Evolutionary conservation across 2,888 invertebrate genomes (phyloP).

Genomic region (Erebia aethiops): DNA sequence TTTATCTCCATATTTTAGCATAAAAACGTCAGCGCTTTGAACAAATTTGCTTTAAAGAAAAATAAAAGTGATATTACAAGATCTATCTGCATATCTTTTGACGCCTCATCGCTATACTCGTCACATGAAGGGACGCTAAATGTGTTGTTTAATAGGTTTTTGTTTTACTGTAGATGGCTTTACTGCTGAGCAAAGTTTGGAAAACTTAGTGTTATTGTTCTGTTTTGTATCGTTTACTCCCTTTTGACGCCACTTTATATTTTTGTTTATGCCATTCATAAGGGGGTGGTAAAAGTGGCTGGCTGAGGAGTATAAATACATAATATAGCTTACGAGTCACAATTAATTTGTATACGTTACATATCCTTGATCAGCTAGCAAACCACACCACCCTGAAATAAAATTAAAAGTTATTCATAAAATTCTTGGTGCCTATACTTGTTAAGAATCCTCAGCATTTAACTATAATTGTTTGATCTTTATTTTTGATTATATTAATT

Average conservation of each 20-base stretch:
- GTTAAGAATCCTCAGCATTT: too few species aligned
- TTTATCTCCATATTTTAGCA: slow-evolving; percentile 80
- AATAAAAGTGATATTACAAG: slow-evolving; percentile 62
- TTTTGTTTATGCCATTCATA: background rate
- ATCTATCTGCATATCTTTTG: slow-evolving; percentile 74
- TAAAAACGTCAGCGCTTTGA: slow-evolving; percentile 71
- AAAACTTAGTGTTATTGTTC: slow-evolving; percentile 28
- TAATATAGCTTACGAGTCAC: too few species aligned
- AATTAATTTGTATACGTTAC: too few species aligned
- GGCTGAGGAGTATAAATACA: too few species aligned
- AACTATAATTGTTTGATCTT: too few species aligned
- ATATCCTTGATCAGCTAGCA: too few species aligned
- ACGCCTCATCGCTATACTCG: slow-evolving; percentile 61
- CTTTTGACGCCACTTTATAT: background rate
- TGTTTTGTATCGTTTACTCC: slow-evolving; percentile 25
- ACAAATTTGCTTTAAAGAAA: slow-evolving; percentile 58
- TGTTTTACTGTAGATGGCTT: slow-evolving; percentile 50
- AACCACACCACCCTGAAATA: too few species aligned
- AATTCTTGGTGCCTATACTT: too few species aligned
- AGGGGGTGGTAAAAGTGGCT: too few species aligned
- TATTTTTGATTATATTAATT: too few species aligned
- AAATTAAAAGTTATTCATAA: too few species aligned
- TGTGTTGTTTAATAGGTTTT: slow-evolving; percentile 57
- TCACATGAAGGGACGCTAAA: slow-evolving; percentile 67
- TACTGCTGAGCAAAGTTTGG: slow-evolving; percentile 48